A percentile compares a stretch with the other conserved stretches of the same genome.
phyloP scores from a whole-genome alignment of 2,113 vertebrate species.

The Tragelaphus buxtoni region DNA sequence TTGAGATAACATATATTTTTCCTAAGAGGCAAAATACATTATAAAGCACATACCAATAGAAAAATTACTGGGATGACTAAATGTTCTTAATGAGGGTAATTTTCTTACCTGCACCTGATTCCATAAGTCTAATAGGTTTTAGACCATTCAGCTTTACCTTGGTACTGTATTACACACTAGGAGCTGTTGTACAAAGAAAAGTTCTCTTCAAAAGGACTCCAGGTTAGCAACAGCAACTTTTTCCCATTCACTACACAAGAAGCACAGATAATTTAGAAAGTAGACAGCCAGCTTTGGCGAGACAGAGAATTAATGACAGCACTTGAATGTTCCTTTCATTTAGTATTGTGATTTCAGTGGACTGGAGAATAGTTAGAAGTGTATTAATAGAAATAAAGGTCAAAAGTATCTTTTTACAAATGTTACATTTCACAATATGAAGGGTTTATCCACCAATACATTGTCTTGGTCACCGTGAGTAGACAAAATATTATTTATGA shows the following conservation, averaged over 20 bases:
- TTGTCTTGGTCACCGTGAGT: background rate
- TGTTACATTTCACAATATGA: background rate
- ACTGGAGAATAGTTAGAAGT: background rate
- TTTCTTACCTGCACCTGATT: too few species aligned
- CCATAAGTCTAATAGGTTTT: background rate
- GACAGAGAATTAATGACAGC: constrained; percentile 25
- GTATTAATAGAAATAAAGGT: constrained; percentile 6
- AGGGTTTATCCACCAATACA: background rate
- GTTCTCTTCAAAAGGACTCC: background rate
- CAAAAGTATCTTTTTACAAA: background rate
- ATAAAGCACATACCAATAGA: background rate
- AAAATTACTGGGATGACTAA: background rate
- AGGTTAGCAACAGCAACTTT: constrained; percentile 33
- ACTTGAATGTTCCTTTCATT: constrained; percentile 34
- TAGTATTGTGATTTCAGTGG: background rate
- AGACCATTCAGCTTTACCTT: background rate
- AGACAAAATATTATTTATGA: background rate
- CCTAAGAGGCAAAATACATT: background rate
- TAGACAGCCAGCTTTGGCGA: constrained; percentile 32
- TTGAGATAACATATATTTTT: background rate
- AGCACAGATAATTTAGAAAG: constrained; percentile 20
- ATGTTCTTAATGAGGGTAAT: background rate
- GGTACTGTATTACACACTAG: background rate
- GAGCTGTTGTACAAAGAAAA: background rate
- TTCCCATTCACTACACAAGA: background rate